A percentile compares a stretch with the other conserved stretches of the same genome.
Conservation (phyloP, 2,888 invertebrate genomes). For the Drosophila bunnanda region DNA sequence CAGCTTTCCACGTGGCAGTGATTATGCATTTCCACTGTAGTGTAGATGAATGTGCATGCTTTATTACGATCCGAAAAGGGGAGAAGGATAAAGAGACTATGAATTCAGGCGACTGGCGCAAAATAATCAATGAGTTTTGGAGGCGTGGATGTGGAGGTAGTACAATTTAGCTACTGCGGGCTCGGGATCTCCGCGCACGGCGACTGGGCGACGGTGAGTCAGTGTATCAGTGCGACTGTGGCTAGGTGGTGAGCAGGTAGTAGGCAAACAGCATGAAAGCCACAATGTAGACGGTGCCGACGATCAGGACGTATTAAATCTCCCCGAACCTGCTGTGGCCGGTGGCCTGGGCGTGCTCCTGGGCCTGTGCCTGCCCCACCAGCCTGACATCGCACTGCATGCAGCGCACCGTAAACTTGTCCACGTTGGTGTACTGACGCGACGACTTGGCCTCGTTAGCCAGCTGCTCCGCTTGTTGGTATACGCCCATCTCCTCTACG, state of each 20-base stretch:
- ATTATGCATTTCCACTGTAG: constrained; percentile 30
- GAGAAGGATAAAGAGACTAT: constrained; percentile 21
- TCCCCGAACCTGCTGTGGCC: constrained; percentile 93
- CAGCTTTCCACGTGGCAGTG: constrained; percentile 10
- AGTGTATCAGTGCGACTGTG: constrained; percentile 20
- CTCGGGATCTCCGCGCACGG: constrained; percentile 13
- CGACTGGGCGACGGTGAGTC: constrained; percentile 1
- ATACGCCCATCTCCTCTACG: constrained; percentile 89
- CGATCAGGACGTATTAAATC: constrained; percentile 86
- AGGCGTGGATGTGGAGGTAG: constrained; percentile 39
- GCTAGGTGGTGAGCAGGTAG: constrained; percentile 77
- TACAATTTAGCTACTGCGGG: constrained; percentile 34
- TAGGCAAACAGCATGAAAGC: constrained; percentile 82
- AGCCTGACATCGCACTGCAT: constrained; percentile 91
- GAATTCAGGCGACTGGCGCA: constrained; percentile 17
- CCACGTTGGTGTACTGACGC: constrained; percentile 95
- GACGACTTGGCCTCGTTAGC: constrained; percentile 95
- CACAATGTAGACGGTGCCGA: constrained; percentile 78
- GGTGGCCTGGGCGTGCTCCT: constrained; percentile 93
- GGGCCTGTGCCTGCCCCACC: constrained; percentile 92
- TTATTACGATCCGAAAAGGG: constrained; percentile 59
- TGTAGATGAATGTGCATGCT: constrained; percentile 56
- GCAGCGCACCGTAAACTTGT: constrained; percentile 94
- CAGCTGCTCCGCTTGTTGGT: constrained; percentile 92
- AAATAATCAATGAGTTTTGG: constrained; percentile 24